Evolutionary conservation across 2,797 vertebrate species (phyloP), one percentile per base, ranked within the genome.

Genomic region (Coregonus suidteri): DNA sequence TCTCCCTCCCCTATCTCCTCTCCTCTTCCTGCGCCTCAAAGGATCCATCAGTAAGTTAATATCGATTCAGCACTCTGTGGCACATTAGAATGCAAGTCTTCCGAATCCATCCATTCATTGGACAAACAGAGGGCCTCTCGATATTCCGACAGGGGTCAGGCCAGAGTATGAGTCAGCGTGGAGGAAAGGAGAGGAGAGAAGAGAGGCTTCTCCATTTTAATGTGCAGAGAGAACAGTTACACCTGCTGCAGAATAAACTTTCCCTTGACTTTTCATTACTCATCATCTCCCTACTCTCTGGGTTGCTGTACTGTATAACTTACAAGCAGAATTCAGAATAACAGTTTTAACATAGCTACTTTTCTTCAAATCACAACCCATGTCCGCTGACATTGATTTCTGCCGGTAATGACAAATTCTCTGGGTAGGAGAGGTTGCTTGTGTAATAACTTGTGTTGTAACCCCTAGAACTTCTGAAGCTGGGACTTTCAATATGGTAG

Each of bases 51-150:
- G 11, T 72, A 67, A 54, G 41, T 54, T 74, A 13, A 18, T 84
- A 83, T 79, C 67, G 56, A 47, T 87, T 72, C 62, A 59, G 75
- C 70, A 6, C 52, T 37, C 71, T 59, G 34, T 4, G 30, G 35
- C 54, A 25, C 20, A 72, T 71, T 82, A 37, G 1, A 83, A 56
- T 73, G 37, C 35, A 2, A 59, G 14, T 15, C 62, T 59, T 78
- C 73, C 51, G 78, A 78, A 71, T 75, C 65, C 34, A 71, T 84
- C 77, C 74, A 20, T 78, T 77, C 77, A 81, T 65, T 74, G 67
- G 72, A 84, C 72, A 74, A 76, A 66, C 37, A 73, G 3, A 1
- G 52, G 64, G 20, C 37, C 67, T 81, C 78, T 84, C 75, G n/a
- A 78, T 75, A 81, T 78, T 9, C 6, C 59, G 65, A 14, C 15